Conservation (phyloP, 1,140 invertebrate species). For the Hetaerina americana region DNA sequence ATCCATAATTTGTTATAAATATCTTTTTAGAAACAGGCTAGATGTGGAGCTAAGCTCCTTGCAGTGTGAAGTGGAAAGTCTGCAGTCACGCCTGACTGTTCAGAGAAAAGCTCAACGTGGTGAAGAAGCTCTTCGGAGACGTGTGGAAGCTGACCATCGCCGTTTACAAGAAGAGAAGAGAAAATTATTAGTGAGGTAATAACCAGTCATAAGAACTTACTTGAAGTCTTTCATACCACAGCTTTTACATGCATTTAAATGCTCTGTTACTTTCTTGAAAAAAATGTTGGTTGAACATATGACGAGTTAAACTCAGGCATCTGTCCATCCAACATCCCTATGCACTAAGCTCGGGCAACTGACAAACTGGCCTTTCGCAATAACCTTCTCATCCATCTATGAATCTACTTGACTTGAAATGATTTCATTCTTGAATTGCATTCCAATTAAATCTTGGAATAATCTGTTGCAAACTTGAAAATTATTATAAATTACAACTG, state of each 20-base stretch:
- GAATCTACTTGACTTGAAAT: too few species aligned
- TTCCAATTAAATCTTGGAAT: too few species aligned
- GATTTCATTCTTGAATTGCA: too few species aligned
- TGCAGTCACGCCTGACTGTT: constrained; percentile 23
- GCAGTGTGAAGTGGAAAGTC: constrained; percentile 23
- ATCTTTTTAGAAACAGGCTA: constrained; percentile 19
- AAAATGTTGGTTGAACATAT: constrained; percentile 1
- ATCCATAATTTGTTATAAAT: too few species aligned
- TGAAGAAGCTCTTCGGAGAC: constrained; percentile 25
- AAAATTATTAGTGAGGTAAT: constrained; percentile 21
- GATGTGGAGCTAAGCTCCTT: constrained; percentile 20
- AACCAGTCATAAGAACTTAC: too few species aligned
- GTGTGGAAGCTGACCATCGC: constrained; percentile 25
- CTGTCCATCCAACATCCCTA: too few species aligned
- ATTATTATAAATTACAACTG: too few species aligned
- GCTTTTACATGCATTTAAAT: too few species aligned
- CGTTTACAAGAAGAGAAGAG: constrained; percentile 24
- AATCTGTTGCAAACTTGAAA: too few species aligned
- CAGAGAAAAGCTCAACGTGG: constrained; percentile 22
- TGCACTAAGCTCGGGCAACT: too few species aligned
- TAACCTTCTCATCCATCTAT: too few species aligned
- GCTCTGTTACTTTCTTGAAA: background rate
- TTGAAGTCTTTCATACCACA: background rate
- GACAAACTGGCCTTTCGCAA: too few species aligned
- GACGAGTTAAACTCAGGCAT: background rate